These are phyloP conservation scores for Mionectes olivaceus DNA, from an alignment of 2,797 vertebrate genomes.

Conservation along the genomic window DNA sequence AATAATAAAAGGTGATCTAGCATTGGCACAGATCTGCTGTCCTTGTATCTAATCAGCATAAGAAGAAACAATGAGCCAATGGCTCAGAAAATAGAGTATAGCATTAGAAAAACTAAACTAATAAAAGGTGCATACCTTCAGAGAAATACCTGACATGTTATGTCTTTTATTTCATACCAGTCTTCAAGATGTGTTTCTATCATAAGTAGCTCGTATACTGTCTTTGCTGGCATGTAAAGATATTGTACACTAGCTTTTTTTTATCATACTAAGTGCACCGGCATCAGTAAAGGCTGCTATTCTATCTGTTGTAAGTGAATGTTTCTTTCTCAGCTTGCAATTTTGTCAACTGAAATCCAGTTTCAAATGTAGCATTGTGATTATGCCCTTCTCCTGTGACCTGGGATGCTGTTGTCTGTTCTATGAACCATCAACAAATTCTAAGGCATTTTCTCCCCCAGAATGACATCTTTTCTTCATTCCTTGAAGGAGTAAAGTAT, in stretches of 20 bases:
- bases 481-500: not conserved
- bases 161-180: not conserved
- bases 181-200: not conserved
- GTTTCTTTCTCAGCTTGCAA: not conserved
- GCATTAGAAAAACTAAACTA: not conserved
- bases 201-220: not conserved
- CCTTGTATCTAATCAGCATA: not conserved
- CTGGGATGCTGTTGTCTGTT: not conserved
- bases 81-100: not conserved
- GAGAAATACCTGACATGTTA: not conserved
- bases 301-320: not conserved
- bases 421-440: not conserved
- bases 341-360: not conserved
- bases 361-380: not conserved
- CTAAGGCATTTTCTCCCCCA: accelerated
- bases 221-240: not conserved
- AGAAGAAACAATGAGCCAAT: not conserved
- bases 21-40: not conserved
- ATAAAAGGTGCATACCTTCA: not conserved
- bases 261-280: not conserved
- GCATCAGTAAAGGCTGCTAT: not conserved
- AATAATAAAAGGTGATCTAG: not conserved
- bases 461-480: not conserved
- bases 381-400: not conserved
- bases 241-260: not conserved